phyloP scores from a whole-genome alignment of 1,140 invertebrate species.

The Ridgeia piscesae region DNA sequence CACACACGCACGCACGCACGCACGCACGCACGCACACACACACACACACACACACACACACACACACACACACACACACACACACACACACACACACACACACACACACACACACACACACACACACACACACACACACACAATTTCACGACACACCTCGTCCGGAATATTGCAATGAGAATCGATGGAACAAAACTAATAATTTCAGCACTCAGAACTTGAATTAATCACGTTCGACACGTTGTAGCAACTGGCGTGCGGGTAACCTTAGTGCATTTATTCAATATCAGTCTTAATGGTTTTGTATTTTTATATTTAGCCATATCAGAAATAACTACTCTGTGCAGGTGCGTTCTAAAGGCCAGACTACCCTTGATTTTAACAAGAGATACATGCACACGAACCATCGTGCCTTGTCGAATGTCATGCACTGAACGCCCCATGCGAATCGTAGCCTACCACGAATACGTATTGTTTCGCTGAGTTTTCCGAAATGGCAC shows the following conservation, averaged over 20 bases:
- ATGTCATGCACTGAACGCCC: background rate
- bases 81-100: too few species aligned
- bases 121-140: too few species aligned
- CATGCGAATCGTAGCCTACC: background rate
- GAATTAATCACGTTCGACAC: too few species aligned
- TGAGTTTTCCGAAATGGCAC: background rate
- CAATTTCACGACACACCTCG: too few species aligned
- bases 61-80: too few species aligned
- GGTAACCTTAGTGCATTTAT: background rate
- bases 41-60: too few species aligned
- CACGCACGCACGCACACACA: too few species aligned
- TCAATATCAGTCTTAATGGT: background rate
- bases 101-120: too few species aligned
- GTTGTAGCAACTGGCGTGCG: background rate
- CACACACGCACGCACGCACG: too few species aligned
- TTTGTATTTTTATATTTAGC: background rate
- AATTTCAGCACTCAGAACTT: too few species aligned
- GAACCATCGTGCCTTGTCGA: background rate
- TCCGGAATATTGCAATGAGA: too few species aligned
- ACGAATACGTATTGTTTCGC: background rate
- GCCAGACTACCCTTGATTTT: background rate
- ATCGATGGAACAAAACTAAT: too few species aligned
- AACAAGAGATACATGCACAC: background rate
- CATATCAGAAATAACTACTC: background rate
- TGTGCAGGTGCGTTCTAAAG: background rate